Evolutionary conservation across 2,888 invertebrate genomes (phyloP).

Genomic region (Drosophila lacicola): DNA sequence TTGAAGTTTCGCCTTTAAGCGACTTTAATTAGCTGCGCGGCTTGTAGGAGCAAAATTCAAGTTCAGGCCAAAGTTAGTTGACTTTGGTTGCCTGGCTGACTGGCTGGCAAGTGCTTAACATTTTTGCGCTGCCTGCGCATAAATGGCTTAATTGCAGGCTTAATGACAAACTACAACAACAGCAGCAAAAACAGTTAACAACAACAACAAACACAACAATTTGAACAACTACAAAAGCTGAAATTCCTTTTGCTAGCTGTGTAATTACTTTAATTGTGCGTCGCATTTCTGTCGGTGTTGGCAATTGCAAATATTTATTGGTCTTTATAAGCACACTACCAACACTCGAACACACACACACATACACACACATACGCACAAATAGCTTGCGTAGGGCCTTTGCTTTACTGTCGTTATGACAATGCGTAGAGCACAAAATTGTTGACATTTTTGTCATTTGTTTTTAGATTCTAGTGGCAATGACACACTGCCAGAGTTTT

Average conservation of each 20-base stretch:
- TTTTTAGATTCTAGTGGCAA: conserved; percentile 77
- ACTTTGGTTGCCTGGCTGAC: not conserved
- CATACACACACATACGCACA: conserved; percentile 17
- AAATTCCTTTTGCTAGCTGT: conserved; percentile 58
- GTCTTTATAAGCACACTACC: conserved; percentile 50
- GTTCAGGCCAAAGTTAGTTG: conserved; percentile 38
- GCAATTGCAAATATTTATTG: conserved; percentile 67
- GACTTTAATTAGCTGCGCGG: conserved; percentile 66
- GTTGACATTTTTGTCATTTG: conserved; percentile 76
- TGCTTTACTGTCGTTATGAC: conserved; percentile 61
- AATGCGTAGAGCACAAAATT: conserved; percentile 65
- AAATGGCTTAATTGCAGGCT: conserved; percentile 75
- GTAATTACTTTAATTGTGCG: conserved; percentile 74
- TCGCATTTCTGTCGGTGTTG: conserved; percentile 51
- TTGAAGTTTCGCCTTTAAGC: conserved; percentile 56
- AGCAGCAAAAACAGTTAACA: conserved; percentile 18
- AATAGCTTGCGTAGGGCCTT: conserved; percentile 45
- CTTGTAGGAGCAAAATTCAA: conserved; percentile 43
- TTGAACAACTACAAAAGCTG: not conserved
- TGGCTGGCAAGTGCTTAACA: conserved; percentile 56
- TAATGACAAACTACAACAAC: conserved; percentile 59
- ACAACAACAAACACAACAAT: conserved; percentile 16
- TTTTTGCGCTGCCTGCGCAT: conserved; percentile 74
- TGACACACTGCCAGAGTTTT: conserved; percentile 66
- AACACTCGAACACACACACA: not conserved